These are phyloP conservation scores for Diadema setosum DNA, from an alignment of 35 echinoderm and acorn worm genomes.

Conservation along the genomic window DNA sequence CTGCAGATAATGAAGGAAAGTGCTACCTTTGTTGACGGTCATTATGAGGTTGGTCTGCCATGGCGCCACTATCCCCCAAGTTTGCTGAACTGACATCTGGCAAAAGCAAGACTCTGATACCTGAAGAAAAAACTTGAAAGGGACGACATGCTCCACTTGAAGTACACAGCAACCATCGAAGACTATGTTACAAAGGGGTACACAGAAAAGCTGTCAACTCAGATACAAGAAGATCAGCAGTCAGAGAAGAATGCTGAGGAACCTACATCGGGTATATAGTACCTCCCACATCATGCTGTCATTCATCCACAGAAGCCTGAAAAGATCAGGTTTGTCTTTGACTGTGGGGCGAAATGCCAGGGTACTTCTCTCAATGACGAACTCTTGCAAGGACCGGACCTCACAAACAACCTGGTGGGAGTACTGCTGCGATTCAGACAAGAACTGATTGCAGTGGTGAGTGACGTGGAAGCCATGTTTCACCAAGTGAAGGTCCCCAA, in stretches of 20 bases:
- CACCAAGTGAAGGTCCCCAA: slow-evolving; percentile 38
- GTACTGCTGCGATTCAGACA: slow-evolving; percentile 38
- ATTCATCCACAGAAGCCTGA: slow-evolving; percentile 36
- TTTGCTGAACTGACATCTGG: not conserved
- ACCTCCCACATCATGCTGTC: slow-evolving; percentile 51
- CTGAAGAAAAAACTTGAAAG: slow-evolving; percentile 16
- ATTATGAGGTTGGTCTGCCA: slow-evolving; percentile 21
- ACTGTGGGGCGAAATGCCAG: slow-evolving; percentile 39
- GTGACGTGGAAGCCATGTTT: slow-evolving; percentile 49
- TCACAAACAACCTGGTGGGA: slow-evolving; percentile 40
- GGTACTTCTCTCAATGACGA: slow-evolving; percentile 42
- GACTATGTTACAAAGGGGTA: slow-evolving; percentile 33
- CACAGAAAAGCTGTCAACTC: slow-evolving; percentile 38
- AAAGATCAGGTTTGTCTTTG: slow-evolving; percentile 48
- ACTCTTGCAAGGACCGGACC: slow-evolving; percentile 46
- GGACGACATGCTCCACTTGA: not conserved
- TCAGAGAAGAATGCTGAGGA: not conserved
- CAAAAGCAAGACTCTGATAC: not conserved
- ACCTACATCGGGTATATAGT: not conserved
- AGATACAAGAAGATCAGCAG: not conserved
- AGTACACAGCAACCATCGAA: slow-evolving; percentile 22
- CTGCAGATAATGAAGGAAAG: not conserved
- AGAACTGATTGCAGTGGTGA: slow-evolving; percentile 15
- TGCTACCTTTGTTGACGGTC: not conserved
- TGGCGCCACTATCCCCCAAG: not conserved